phyloP scores from a whole-genome alignment of 2,888 invertebrate species.

The Plagodis pulveraria region DNA sequence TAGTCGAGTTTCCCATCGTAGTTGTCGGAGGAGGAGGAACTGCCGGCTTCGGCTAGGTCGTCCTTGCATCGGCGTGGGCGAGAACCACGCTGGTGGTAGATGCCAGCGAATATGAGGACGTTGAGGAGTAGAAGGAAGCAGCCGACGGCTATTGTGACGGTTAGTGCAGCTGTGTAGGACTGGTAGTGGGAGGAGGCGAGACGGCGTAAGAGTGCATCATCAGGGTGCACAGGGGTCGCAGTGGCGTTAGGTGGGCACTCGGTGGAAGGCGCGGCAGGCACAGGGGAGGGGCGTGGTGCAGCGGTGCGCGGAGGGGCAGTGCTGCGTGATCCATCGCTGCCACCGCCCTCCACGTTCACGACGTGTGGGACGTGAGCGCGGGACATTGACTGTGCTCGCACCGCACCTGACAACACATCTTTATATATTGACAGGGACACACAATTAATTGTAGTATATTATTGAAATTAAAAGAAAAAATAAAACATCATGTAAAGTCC shows the following conservation, averaged over 20 bases:
- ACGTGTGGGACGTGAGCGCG: conserved; percentile 86
- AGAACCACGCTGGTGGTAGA: conserved; percentile 93
- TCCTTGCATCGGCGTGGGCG: conserved; percentile 90
- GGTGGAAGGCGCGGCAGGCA: conserved; percentile 85
- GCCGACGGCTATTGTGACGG: conserved; percentile 94
- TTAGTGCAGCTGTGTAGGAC: conserved; percentile 94
- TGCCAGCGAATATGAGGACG: conserved; percentile 94
- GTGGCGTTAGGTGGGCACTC: conserved; percentile 89
- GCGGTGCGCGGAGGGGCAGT: conserved; percentile 78
- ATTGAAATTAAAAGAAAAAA: no score
- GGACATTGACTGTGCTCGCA: conserved; percentile 90
- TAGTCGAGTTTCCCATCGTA: conserved; percentile 85
- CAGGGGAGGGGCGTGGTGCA: conserved; percentile 68
- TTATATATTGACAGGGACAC: no score
- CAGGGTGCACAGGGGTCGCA: conserved; percentile 75
- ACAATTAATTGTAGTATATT: no score
- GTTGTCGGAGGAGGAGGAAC: conserved; percentile 87
- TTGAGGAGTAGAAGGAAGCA: conserved; percentile 93
- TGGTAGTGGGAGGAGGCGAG: conserved; percentile 94
- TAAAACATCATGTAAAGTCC: no score
- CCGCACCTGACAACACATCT: conserved; percentile 83
- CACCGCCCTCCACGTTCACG: conserved; percentile 67
- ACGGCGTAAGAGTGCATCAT: conserved; percentile 90
- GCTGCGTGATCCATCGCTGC: conserved; percentile 57
- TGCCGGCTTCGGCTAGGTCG: conserved; percentile 89